These are phyloP conservation scores for Astyanax mexicanus DNA, from an alignment of 2,797 vertebrate genomes.

Conservation along the genomic window DNA sequence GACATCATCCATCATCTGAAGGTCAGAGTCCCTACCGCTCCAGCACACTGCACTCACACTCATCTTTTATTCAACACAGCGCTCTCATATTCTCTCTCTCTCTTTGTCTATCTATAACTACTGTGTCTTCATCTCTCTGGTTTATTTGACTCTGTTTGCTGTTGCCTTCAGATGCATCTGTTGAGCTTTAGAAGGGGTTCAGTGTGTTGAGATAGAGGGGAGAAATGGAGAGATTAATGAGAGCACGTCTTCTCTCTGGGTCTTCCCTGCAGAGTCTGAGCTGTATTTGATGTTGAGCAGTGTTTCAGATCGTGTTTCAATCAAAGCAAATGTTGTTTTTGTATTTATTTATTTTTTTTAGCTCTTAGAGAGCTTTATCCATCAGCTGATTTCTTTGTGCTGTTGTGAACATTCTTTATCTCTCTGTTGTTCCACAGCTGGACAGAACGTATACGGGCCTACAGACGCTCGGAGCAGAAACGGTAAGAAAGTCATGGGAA, in stretches of 20 bases:
- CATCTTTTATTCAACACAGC: constrained; percentile 1
- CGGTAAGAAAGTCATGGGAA: constrained; percentile 84
- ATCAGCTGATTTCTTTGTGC: no score
- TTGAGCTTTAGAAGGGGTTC: no score
- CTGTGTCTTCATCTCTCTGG: neutral
- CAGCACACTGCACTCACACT: neutral
- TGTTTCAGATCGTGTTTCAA: constrained; percentile 21
- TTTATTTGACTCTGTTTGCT: no score
- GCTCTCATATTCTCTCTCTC: neutral
- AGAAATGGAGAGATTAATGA: neutral
- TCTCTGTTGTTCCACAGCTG: constrained; percentile 80
- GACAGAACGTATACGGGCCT: constrained; percentile 98
- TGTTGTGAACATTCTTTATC: no score
- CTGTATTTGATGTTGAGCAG: constrained; percentile 6
- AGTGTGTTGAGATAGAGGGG: neutral
- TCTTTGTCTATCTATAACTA: no score
- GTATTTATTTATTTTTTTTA: no score
- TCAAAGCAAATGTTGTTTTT: no score
- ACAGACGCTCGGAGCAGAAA: constrained; percentile 97
- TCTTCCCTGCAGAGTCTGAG: no score
- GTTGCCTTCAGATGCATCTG: no score
- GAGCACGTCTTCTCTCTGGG: neutral
- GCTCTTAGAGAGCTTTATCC: no score
- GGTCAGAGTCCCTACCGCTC: constrained; percentile 77
- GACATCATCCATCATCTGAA: constrained; percentile 99